Conservation (phyloP, 2,888 invertebrate genomes). For the Maniola hyperantus region DNA sequence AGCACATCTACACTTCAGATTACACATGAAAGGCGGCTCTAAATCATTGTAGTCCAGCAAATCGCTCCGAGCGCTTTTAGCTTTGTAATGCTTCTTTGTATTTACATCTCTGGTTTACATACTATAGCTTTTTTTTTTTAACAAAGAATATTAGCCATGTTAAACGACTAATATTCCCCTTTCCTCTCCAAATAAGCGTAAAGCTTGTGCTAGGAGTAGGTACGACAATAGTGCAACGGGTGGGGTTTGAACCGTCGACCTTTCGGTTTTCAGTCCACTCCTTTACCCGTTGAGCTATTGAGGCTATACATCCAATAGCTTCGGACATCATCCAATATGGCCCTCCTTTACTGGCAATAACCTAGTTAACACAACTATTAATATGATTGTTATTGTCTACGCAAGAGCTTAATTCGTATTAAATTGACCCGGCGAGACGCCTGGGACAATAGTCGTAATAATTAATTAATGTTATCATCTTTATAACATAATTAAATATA, state of each 20-base stretch:
- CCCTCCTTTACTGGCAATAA: background rate
- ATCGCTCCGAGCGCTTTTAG: background rate
- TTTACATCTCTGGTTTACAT: background rate
- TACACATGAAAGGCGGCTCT: slow-evolving; percentile 39
- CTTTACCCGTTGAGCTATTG: too few species aligned
- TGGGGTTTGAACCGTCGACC: too few species aligned
- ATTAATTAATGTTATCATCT: slow-evolving; percentile 3
- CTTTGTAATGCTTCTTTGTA: slow-evolving; percentile 5
- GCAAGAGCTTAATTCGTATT: background rate
- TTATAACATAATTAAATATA: slow-evolving; percentile 16
- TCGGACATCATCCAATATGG: background rate
- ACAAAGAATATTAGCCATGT: too few species aligned
- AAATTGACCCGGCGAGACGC: background rate
- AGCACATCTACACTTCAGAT: slow-evolving; percentile 40
- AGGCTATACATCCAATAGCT: background rate
- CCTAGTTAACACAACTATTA: slow-evolving; percentile 5
- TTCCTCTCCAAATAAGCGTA: too few species aligned
- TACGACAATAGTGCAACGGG: too few species aligned
- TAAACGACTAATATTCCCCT: too few species aligned
- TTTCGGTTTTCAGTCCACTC: too few species aligned
- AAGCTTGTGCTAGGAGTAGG: too few species aligned
- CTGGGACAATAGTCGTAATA: background rate
- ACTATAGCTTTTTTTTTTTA: too few species aligned
- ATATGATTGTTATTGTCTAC: background rate
- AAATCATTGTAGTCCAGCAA: slow-evolving; percentile 25